phyloP scores from a whole-genome alignment of 2,888 invertebrate species.

The Fabriciana adippe region DNA sequence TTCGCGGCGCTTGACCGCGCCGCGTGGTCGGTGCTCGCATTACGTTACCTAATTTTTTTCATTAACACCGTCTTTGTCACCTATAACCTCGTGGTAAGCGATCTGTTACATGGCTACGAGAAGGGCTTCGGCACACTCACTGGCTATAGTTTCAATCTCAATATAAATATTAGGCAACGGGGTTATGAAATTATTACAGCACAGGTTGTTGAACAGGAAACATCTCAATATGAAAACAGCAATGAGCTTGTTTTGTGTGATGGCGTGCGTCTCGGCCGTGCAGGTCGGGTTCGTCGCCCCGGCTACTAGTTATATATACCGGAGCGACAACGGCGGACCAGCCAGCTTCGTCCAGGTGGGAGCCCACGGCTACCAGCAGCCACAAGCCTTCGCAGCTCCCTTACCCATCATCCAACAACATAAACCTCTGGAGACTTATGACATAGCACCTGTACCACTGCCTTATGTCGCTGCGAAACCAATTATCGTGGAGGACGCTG shows the following conservation, averaged over 20 bases:
- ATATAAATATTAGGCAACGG: conserved; percentile 79
- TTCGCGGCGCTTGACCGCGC: conserved; percentile 60
- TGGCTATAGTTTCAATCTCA: conserved; percentile 65
- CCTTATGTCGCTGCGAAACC: conserved; percentile 68
- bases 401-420: conserved; percentile 56
- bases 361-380: conserved; percentile 60
- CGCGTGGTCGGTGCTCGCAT: conserved; percentile 46
- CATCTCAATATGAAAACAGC: conserved; percentile 69
- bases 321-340: conserved; percentile 75
- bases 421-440: conserved; percentile 58
- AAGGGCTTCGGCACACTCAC: conserved; percentile 66
- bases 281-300: conserved; percentile 71
- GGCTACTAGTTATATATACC: conserved; percentile 80
- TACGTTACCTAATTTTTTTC: conserved; percentile 68
- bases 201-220: conserved; percentile 59
- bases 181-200: conserved; percentile 71
- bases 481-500: conserved; percentile 59
- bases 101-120: conserved; percentile 77
- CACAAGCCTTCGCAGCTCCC: conserved; percentile 58
- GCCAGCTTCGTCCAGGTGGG: conserved; percentile 72
- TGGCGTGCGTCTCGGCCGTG: conserved; percentile 55
- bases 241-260: conserved; percentile 56
- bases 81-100: conserved; percentile 75
- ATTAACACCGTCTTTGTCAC: conserved; percentile 71
- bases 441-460: conserved; percentile 60